A percentile compares a stretch with the other conserved stretches of the same genome.
Conservation (phyloP, 2,888 invertebrate species). For the Pollenia griseotomentosa region DNA sequence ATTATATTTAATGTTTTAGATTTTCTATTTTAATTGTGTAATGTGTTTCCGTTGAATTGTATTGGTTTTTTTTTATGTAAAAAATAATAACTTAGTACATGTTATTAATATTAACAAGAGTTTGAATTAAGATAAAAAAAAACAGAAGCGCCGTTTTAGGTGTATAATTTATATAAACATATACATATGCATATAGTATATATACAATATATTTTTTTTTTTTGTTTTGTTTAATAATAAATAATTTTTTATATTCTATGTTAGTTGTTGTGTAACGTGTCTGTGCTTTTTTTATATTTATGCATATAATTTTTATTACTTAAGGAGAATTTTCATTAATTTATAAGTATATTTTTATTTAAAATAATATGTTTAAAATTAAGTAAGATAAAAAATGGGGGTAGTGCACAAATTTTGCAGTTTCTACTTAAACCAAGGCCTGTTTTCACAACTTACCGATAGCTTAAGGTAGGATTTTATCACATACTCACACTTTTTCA, state of each 20-base stretch:
- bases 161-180: slow-evolving; percentile 62
- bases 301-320: not conserved
- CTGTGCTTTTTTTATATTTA: not conserved
- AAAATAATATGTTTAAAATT: too few species aligned
- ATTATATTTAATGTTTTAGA: slow-evolving; percentile 84
- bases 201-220: not conserved
- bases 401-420: too few species aligned
- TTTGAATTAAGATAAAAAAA: slow-evolving; percentile 14
- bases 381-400: too few species aligned
- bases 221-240: slow-evolving; percentile 7
- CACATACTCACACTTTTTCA: too few species aligned
- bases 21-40: slow-evolving; percentile 81
- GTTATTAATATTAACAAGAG: slow-evolving; percentile 38
- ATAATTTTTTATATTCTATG: slow-evolving; percentile 23
- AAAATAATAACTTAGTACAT: slow-evolving; percentile 14
- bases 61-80: slow-evolving; percentile 39
- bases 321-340: slow-evolving; percentile 1
- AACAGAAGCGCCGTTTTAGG: slow-evolving; percentile 59
- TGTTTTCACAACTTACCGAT: too few species aligned
- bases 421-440: too few species aligned
- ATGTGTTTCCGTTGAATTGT: slow-evolving; percentile 44
- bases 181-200: not conserved
- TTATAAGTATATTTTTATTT: not conserved
- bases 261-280: slow-evolving; percentile 45
- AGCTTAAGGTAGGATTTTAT: too few species aligned